Base-by-base conservation (phyloP, 2,888 invertebrate species). In the Mythimna impura region DNA sequence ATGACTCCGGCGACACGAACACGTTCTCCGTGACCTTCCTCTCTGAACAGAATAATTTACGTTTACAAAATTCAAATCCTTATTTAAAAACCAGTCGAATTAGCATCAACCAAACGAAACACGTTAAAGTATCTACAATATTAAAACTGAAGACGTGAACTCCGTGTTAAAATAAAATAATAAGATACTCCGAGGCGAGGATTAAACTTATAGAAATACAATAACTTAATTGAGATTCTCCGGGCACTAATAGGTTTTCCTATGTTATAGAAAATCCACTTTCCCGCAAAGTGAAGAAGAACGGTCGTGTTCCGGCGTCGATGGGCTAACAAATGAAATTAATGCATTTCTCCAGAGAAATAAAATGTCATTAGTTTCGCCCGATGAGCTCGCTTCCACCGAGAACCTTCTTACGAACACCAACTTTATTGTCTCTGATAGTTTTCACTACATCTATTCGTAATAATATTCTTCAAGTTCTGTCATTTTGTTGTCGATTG, bases 251-350 rank as follows among this genome's bases (percentile, higher is more conserved):
- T 93, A 91, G 90, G 91, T 92, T 92, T 92, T 92, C 90, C 87
- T 88, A 87, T 91, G 88, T 91, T 89, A 90, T 91, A 92, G 91
- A 92, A 93, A 93, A 94, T 93, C 91, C 89, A 92, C 92, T 93
- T 92, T 90, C 87, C 86, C 88, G 80, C 83, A 86, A 85, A 89
- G 89, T 89, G 90, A 88, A 91, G 90, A 89, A 89, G 91, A 89
- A 89, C 87, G 87, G 87, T 86, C 89, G 89, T 90, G 91, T 92
- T 90, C 92, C 92, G 91, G 92, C 91, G 91, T 91, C 94, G 93
- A 94, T 94, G 93, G 91, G 93, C 92, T 92, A 93, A 93, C 93
- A 95, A 96, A 95, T 95, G 94, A 95, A 95, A 95, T 96, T 95
- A 96, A 95, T 95, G 94, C 95, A 94, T 94, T 93, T 91, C 96